Evolutionary conservation across 2,888 invertebrate species (phyloP), one percentile per base, ranked within the genome.

Genomic region (Osmoderma eremita): DNA sequence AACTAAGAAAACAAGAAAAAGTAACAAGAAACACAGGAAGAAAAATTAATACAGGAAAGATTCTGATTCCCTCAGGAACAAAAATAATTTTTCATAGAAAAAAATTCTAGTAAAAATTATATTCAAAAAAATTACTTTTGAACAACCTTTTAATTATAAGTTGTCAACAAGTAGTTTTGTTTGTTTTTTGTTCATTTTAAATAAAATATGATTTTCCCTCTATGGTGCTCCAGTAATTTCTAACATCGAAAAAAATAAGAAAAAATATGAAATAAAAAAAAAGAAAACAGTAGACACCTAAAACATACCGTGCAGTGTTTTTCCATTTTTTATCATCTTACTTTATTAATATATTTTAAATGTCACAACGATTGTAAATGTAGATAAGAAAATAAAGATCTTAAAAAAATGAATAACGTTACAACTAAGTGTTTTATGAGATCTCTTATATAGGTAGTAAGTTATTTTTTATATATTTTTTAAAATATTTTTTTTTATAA

Each of bases 371-470:
- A 67, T 71, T 67, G 64, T 73, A 72, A 64, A 56, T 54, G 65
- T 65, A 68, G 53, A 65, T 67, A 70, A 64, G 65, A 71, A 81
- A 81, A 81, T 80, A 80, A 81, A 80, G 77, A 80, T 79, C 78
- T 79, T 80, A 78, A 68, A 68, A 67, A 65, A 68, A 65, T 63
- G 63, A 68, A 64, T 54, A 67, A 64, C 42, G 58, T 64, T 73
- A 79, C 75, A 80, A 80, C 80, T 81, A 80, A 79, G 77, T 80
- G 80, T 79, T 80, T 81, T 73, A 82, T 83, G 83, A 82, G 82
- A 83, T 83, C 82, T 82, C 80, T 80, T 82, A 81, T 78, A 79
- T 81, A 81, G 81, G 81, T 81, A 80, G 78, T 80, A 80, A 78
- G 77, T 80, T 80, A 78, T 73, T 71, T 78, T 80, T 81, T 79